Evolutionary conservation across 1,140 invertebrate species (phyloP), one percentile per base, ranked within the genome.

Genomic region (Chelonus insularis): DNA sequence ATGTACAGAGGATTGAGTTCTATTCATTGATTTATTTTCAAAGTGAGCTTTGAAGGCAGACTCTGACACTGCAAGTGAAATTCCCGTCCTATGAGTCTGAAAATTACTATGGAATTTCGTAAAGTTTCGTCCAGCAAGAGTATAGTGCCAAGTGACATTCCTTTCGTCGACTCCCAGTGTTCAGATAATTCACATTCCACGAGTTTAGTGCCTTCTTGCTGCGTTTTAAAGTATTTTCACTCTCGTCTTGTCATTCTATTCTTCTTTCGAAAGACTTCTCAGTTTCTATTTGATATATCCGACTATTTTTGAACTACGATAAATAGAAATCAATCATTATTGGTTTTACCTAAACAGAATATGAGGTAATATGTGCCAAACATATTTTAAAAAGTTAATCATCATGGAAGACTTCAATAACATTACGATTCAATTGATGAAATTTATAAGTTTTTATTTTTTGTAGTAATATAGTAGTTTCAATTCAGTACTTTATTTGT

Each of bases 141-240:
- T 9, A 29, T 11, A 50, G 47, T 1, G 9, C 34, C 52, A 55
- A 55, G 18, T 55, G 52, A 55, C 34, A 37, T 55, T 55, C 52
- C 52, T 55, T 55, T 18, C 29, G 6, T 48, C 23, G 23, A 58
- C 56, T 20, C 55, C 41, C 25, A 20, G 4, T 55, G 36, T 58
- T 36, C n/a, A 29, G 21, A 60, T 60, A 51, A 60, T 52, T 60
- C 58, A 32, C 32, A 60, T 60, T 60, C 58, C 58, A 43, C 8
- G 20, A 39, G 21, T 23, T 29, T 20, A 56, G 20, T 43, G 39
- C 21, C 52, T 55, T 37, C 5, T 55, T 56, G 36, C 25, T 16
- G 50, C 12, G 20, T 52, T 52, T 1, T 8, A 39, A 55, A 55
- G 36, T 55, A 55, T 55, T 55, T 37, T 39, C 34, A 37, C 16